Conservation (phyloP, 1,140 invertebrate species). For the Drosophila baimaii region DNA sequence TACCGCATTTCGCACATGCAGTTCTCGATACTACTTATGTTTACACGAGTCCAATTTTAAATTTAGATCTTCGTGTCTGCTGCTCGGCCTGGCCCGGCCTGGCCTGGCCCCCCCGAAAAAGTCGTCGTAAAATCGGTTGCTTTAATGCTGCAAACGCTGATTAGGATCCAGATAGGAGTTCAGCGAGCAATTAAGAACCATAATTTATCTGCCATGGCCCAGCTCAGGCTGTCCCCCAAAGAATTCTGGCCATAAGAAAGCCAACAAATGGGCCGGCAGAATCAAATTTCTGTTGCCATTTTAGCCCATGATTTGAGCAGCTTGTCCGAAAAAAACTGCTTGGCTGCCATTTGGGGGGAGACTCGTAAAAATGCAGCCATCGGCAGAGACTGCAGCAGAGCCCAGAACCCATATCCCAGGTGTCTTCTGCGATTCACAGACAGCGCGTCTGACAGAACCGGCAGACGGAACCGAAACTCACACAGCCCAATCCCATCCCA, state of each 20-base stretch:
- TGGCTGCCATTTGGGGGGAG: conserved; percentile 35
- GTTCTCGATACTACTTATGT: conserved; percentile 51
- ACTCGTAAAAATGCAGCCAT: conserved; percentile 49
- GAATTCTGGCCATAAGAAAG: conserved; percentile 50
- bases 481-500: conserved; percentile 8
- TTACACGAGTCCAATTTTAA: conserved; percentile 66
- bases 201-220: conserved; percentile 60
- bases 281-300: conserved; percentile 55
- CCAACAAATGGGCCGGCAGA: conserved; percentile 56
- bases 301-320: conserved; percentile 63
- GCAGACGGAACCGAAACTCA: conserved; percentile 12
- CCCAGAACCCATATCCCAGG: conserved; percentile 26
- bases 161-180: conserved; percentile 66
- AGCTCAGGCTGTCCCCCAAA: conserved; percentile 13
- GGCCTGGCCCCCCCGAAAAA: conserved; percentile 30
- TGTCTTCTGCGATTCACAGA: conserved; percentile 29
- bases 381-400: background rate
- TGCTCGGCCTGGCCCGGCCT: conserved; percentile 21
- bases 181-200: conserved; percentile 62
- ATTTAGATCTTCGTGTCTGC: conserved; percentile 59
- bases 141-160: conserved; percentile 74
- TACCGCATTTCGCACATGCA: conserved; percentile 15
- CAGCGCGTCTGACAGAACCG: conserved; percentile 53
- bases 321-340: conserved; percentile 55
- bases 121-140: conserved; percentile 65